Evolutionary conservation across 30 jellyfish, hydroid and myxozoan genomes (phyloP).

Genomic region (Aurelia aurita): DNA sequence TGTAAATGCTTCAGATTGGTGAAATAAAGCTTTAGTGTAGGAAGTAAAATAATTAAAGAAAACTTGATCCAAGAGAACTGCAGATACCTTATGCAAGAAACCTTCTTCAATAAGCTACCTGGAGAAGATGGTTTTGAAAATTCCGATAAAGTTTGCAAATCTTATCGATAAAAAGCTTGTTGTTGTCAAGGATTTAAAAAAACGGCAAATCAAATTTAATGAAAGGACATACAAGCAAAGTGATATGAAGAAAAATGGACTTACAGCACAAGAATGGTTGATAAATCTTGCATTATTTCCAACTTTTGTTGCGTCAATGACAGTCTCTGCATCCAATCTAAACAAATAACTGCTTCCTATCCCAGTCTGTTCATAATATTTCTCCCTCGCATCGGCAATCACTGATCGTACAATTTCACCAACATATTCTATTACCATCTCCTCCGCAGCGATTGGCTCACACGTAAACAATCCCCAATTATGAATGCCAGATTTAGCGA

Average conservation of each 20-base stretch:
- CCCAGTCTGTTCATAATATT: constrained; percentile 95
- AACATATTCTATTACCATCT: constrained; percentile 97
- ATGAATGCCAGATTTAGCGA: constrained; percentile 97
- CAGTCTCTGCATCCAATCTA: constrained; percentile 97
- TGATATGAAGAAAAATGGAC: not conserved
- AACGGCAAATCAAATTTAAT: too few species aligned
- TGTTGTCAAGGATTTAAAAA: too few species aligned
- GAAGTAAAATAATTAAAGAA: too few species aligned
- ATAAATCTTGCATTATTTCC: constrained; percentile 99
- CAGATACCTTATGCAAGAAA: too few species aligned
- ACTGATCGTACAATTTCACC: constrained; percentile 95
- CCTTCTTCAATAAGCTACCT: too few species aligned
- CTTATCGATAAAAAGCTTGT: too few species aligned
- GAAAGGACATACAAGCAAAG: too few species aligned
- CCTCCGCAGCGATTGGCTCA: constrained; percentile 99
- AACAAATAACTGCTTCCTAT: constrained; percentile 98
- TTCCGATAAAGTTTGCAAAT: too few species aligned
- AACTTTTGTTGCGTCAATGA: constrained; percentile 96
- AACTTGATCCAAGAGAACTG: too few species aligned
- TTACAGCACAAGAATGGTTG: constrained; percentile 97
- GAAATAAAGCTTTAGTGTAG: too few species aligned
- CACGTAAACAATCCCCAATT: constrained; percentile 99
- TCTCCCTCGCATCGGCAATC: constrained; percentile 98
- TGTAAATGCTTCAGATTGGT: too few species aligned
- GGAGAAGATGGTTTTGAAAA: too few species aligned